Evolutionary conservation across 1,140 invertebrate genomes (phyloP).

Genomic region (Neodiprion lecontei): DNA sequence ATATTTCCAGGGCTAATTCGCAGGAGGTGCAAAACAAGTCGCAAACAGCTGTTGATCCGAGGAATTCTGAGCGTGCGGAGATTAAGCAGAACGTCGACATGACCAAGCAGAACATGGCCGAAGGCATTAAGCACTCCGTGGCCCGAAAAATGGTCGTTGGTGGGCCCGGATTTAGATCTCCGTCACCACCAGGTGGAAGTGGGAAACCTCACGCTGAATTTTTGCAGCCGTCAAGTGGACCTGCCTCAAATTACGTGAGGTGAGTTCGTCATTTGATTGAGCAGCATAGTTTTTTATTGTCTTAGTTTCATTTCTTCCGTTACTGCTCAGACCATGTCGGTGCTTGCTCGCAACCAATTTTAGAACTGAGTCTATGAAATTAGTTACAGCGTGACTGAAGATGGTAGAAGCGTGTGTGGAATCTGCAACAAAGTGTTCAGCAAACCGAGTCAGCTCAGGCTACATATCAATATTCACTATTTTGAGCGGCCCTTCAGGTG

Average conservation of each 20-base stretch:
- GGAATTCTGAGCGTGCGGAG: conserved; percentile 32
- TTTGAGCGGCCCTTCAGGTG: conserved; percentile 92
- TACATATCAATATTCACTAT: conserved; percentile 96
- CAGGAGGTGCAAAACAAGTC: conserved; percentile 27
- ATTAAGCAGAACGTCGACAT: conserved; percentile 32
- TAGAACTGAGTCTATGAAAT: conserved; percentile 34
- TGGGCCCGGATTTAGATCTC: conserved; percentile 46
- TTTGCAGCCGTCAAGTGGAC: conserved; percentile 55
- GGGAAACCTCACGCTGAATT: conserved; percentile 60
- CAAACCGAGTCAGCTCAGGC: conserved; percentile 85
- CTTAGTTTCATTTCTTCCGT: neutral
- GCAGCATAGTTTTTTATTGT: conserved; percentile 10
- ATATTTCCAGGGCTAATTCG: conserved; percentile 17
- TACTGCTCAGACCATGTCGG: neutral
- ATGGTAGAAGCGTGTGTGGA: conserved; percentile 82
- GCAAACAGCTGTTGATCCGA: conserved; percentile 28
- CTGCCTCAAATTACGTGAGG: conserved; percentile 58
- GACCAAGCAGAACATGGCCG: conserved; percentile 35
- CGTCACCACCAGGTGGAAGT: conserved; percentile 39
- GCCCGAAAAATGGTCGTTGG: conserved; percentile 55
- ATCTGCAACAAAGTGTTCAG: conserved; percentile 92
- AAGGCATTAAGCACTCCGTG: conserved; percentile 46
- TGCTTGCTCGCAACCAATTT: neutral
- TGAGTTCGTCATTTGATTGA: conserved; percentile 34
- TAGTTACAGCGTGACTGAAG: conserved; percentile 67